These are phyloP conservation scores for Lota lota DNA, from an alignment of 2,113 vertebrate genomes.

Conservation along the genomic window DNA sequence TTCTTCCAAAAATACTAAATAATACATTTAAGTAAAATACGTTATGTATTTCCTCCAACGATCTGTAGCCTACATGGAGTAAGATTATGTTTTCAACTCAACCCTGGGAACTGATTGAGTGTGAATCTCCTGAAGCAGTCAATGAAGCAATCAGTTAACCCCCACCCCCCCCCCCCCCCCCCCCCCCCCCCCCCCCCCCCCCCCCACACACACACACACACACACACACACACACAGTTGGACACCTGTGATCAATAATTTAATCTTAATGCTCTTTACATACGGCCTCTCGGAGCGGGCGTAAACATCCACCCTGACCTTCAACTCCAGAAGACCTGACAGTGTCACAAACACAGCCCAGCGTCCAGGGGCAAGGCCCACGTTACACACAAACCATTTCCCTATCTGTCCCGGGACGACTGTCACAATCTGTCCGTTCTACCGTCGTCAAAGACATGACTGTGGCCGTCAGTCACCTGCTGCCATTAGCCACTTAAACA, in stretches of 20 bases:
- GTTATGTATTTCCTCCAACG: slow-evolving; percentile 28
- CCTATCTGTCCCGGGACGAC: slow-evolving; percentile 12
- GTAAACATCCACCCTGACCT: slow-evolving; percentile 49
- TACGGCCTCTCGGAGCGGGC: slow-evolving; percentile 32
- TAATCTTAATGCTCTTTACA: slow-evolving; percentile 30
- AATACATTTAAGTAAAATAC: too few relatives aligned
- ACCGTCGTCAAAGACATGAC: slow-evolving; percentile 34
- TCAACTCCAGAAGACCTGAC: slow-evolving; percentile 24
- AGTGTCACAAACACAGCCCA: slow-evolving; percentile 4
- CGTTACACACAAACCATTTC: not conserved
- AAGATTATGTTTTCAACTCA: too few relatives aligned
- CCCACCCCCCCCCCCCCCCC: too few relatives aligned
- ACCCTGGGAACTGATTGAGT: too few relatives aligned
- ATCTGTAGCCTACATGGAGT: slow-evolving; percentile 21
- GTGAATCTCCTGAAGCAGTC: too few relatives aligned
- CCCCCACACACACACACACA: too few relatives aligned
- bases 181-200: too few relatives aligned
- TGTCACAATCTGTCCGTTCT: too few relatives aligned
- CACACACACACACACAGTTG: slow-evolving; percentile 18
- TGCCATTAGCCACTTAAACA: slow-evolving; percentile 51
- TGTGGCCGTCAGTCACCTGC: slow-evolving; percentile 51
- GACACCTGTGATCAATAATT: slow-evolving; percentile 62
- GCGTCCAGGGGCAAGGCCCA: slow-evolving; percentile 17
- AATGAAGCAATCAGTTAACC: too few relatives aligned
- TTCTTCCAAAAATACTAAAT: not conserved